phyloP scores from a whole-genome alignment of 2,797 vertebrate genomes.

The Myotis pilosus region DNA sequence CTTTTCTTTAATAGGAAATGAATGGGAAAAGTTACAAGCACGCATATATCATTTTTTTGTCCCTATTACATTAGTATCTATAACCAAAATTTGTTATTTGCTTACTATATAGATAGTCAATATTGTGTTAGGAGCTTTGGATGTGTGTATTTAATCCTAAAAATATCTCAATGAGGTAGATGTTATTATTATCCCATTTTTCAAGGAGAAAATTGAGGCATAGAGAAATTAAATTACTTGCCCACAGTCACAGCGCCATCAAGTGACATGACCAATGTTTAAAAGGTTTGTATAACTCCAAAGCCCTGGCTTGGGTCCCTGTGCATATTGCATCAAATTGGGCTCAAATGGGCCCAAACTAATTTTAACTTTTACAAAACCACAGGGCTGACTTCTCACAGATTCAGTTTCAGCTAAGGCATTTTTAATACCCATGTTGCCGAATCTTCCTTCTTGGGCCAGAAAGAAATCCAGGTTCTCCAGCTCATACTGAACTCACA shows the following conservation, averaged over 20 bases:
- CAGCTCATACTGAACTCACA: neutral
- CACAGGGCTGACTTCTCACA: neutral
- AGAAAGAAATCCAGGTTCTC: slow-evolving; percentile 24
- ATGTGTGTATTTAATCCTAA: neutral
- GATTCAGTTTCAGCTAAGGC: neutral
- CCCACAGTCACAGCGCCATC: neutral
- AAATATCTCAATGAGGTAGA: neutral
- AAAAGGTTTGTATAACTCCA: neutral
- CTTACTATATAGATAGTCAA: neutral
- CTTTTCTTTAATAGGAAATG: neutral
- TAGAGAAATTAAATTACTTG: neutral
- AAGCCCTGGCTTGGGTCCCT: neutral
- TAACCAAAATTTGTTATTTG: neutral
- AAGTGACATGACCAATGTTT: neutral
- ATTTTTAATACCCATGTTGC: neutral
- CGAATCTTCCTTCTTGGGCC: neutral
- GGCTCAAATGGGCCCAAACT: neutral
- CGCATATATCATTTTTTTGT: neutral
- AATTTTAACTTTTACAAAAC: neutral
- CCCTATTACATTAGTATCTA: neutral
- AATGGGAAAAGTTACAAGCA: neutral
- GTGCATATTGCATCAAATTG: neutral
- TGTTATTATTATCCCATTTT: neutral
- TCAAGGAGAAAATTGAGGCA: slow-evolving; percentile 35
- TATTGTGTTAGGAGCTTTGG: neutral